These are phyloP conservation scores for Australoheros facetus DNA, from an alignment of 2,797 vertebrate species.

Conservation along the genomic window DNA sequence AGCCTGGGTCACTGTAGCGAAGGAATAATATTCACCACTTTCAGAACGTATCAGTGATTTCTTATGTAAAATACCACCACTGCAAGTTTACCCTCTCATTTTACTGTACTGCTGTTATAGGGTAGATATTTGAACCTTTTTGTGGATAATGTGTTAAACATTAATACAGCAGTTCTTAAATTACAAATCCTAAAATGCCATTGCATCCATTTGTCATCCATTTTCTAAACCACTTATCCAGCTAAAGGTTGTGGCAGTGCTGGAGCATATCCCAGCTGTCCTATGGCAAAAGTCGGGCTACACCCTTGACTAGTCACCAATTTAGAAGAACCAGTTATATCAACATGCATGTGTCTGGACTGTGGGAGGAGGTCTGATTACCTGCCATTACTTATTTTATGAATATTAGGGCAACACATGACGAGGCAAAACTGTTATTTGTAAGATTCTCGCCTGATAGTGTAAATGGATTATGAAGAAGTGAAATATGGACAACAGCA, in stretches of 20 bases:
- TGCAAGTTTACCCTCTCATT: background rate
- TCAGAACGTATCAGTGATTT: background rate
- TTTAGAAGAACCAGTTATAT: background rate
- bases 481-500: background rate
- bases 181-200: background rate
- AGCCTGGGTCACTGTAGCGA: background rate
- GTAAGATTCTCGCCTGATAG: background rate
- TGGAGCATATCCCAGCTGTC: background rate
- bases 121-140: background rate
- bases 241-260: no score
- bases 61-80: background rate
- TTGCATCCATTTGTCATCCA: background rate
- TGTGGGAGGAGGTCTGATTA: background rate
- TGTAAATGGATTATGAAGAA: background rate
- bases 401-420: background rate
- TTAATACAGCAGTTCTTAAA: background rate
- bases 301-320: background rate
- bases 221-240: background rate
- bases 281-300: background rate
- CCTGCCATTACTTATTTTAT: background rate
- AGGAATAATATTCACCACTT: background rate
- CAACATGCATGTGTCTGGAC: background rate
- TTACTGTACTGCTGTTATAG: background rate
- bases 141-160: background rate
- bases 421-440: background rate